These are phyloP conservation scores for Matsumyia berberina DNA, from an alignment of 2,888 invertebrate genomes.

Conservation along the genomic window DNA sequence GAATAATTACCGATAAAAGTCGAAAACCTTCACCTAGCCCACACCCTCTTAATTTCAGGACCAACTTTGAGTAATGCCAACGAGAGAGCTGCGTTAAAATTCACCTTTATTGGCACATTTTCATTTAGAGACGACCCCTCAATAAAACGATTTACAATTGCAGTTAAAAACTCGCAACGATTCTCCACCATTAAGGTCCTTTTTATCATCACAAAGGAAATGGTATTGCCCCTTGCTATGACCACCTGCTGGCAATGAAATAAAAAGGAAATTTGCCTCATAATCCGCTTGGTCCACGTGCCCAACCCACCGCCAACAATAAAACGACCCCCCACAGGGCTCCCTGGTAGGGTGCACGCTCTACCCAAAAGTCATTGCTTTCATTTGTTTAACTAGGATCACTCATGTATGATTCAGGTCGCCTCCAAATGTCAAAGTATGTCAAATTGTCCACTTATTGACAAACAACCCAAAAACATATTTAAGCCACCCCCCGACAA, in stretches of 20 bases:
- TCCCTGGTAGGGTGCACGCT: background rate
- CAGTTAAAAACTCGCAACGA: background rate
- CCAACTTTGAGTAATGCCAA: too few species aligned
- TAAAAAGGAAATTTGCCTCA: background rate
- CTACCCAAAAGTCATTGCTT: background rate
- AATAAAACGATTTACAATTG: background rate
- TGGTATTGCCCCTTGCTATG: background rate
- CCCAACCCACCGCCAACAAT: background rate
- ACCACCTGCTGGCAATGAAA: background rate
- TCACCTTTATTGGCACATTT: background rate
- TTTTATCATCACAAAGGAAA: background rate
- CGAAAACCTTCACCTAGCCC: too few species aligned
- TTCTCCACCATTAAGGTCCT: background rate
- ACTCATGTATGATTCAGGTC: background rate
- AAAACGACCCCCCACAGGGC: background rate
- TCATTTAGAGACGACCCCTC: background rate
- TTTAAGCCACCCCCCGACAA: background rate
- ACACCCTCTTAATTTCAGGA: too few species aligned
- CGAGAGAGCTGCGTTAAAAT: background rate
- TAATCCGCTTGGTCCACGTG: background rate
- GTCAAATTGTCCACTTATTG: background rate
- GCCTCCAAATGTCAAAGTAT: conserved; percentile 4
- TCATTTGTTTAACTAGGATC: conserved; percentile 7
- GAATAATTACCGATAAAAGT: too few species aligned
- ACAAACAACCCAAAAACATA: background rate